These are phyloP conservation scores for Hylia prasina DNA, from an alignment of 2,113 vertebrate genomes.

Conservation along the genomic window DNA sequence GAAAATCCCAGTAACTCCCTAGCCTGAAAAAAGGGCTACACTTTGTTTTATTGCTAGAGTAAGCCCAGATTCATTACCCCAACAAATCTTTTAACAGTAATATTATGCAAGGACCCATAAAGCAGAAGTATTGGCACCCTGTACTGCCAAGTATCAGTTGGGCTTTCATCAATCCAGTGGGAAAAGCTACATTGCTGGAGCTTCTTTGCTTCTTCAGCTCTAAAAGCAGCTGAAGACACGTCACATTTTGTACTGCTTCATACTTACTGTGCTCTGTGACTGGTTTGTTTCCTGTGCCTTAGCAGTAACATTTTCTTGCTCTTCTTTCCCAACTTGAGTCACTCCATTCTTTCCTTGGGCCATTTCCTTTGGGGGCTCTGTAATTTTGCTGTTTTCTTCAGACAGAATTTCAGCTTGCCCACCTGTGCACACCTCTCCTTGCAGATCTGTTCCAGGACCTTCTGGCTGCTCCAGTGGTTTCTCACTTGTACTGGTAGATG, in stretches of 20 bases:
- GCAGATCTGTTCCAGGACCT: neutral
- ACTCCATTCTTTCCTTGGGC: neutral
- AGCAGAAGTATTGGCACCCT: neutral
- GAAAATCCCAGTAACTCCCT: neutral
- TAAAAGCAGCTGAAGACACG: neutral
- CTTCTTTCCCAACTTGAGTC: neutral
- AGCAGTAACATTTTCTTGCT: neutral
- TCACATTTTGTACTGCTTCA: neutral
- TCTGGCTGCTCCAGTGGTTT: neutral
- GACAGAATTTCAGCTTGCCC: neutral
- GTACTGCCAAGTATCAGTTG: neutral
- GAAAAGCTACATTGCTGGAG: neutral
- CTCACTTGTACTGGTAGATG: neutral
- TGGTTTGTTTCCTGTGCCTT: neutral
- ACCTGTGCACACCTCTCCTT: neutral
- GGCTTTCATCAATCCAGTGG: neutral
- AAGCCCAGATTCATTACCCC: neutral
- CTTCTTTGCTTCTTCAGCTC: neutral
- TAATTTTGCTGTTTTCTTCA: neutral
- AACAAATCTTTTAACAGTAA: neutral
- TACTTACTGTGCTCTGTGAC: slow-evolving; percentile 51
- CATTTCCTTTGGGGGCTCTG: neutral
- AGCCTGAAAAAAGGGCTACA: neutral
- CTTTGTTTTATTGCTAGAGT: neutral
- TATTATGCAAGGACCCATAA: neutral